Evolutionary conservation across 2,888 invertebrate genomes (phyloP).

Genomic region (Ecdyonurus torrentis): DNA sequence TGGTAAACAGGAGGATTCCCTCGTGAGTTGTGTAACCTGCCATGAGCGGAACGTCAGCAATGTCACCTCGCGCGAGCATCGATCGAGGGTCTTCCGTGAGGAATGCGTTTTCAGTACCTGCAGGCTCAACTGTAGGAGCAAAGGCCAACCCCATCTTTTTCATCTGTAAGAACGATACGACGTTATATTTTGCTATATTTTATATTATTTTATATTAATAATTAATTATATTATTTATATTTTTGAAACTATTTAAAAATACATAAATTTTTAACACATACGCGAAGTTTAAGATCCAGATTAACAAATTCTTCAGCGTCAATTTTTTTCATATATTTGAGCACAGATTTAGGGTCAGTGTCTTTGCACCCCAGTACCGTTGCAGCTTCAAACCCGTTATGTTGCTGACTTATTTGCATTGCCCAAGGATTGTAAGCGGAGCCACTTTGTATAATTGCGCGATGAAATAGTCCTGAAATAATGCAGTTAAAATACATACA

Average conservation of each 20-base stretch:
- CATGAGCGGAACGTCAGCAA: slow-evolving; percentile 16
- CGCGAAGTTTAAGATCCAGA: no score
- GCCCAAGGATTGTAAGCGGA: not conserved
- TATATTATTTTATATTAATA: no score
- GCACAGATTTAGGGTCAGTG: not conserved
- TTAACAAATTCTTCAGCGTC: not conserved
- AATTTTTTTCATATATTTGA: not conserved
- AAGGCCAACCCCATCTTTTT: not conserved
- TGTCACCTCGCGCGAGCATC: slow-evolving; percentile 14
- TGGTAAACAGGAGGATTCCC: slow-evolving; percentile 15
- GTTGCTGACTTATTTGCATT: not conserved
- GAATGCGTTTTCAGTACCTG: slow-evolving; percentile 8
- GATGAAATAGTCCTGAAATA: not conserved
- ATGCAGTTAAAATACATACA: not conserved
- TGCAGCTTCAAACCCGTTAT: not conserved
- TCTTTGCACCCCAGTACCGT: not conserved
- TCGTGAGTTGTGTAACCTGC: slow-evolving; percentile 12
- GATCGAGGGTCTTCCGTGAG: slow-evolving; percentile 14
- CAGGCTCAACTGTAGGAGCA: not conserved
- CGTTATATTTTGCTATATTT: no score
- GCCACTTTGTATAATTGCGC: slow-evolving; percentile 1
- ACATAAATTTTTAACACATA: no score
- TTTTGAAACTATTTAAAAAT: no score
- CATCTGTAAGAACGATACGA: no score
- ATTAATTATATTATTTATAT: no score